These are phyloP conservation scores for Colius striatus DNA, from an alignment of 2,113 vertebrate species.

Conservation along the genomic window DNA sequence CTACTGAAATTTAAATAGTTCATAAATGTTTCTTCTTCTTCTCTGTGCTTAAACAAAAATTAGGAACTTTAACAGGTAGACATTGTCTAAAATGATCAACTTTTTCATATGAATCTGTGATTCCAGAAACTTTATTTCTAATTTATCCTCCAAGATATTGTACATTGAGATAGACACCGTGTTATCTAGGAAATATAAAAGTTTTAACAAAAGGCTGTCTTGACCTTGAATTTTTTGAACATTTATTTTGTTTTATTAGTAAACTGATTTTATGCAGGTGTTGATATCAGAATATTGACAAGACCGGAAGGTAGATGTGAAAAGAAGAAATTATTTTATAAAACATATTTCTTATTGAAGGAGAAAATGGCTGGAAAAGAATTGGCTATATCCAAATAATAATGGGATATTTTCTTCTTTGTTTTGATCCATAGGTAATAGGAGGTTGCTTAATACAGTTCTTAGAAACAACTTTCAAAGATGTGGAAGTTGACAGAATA, in stretches of 20 bases:
- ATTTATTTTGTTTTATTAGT: not conserved
- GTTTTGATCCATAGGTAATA: not conserved
- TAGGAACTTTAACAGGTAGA: not conserved
- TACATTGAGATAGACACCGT: not conserved
- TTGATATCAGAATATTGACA: not conserved
- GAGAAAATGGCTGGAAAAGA: not conserved
- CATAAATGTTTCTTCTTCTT: not conserved
- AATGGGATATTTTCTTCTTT: not conserved
- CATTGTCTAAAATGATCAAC: not conserved
- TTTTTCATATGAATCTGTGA: not conserved
- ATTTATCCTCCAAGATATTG: not conserved
- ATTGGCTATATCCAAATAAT: not conserved
- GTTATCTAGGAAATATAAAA: not conserved
- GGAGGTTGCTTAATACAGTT: not conserved
- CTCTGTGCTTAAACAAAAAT: not conserved
- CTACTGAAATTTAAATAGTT: not conserved
- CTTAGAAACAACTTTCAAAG: not conserved
- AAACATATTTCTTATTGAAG: not conserved
- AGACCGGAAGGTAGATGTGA: not conserved
- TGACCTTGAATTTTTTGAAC: no score
- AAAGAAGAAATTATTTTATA: not conserved
- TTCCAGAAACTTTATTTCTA: not conserved
- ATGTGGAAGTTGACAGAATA: not conserved
- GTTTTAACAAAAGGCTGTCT: not conserved
- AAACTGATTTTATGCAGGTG: not conserved